phyloP scores from a whole-genome alignment of 2,797 vertebrate species.

The Channallabes apus region DNA sequence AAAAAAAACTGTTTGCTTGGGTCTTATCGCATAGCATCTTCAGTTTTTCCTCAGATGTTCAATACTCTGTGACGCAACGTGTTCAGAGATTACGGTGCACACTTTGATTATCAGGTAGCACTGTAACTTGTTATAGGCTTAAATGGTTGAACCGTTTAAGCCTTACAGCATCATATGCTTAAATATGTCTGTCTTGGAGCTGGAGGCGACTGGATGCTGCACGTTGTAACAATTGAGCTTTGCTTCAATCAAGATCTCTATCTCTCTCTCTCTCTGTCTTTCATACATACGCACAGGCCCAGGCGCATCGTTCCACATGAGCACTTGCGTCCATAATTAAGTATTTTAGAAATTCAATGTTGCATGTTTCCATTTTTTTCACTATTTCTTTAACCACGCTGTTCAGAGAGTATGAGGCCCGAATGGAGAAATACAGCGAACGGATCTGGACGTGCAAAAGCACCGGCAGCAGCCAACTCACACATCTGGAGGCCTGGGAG shows the following conservation, averaged over 20 bases:
- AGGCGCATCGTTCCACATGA: not conserved
- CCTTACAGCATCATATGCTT: not conserved
- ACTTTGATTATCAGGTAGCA: too few species aligned
- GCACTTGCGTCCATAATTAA: not conserved
- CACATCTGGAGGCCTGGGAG: slow-evolving; percentile 98
- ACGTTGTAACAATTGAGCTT: slow-evolving; percentile 59
- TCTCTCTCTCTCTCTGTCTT: not conserved
- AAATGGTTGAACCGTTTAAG: not conserved
- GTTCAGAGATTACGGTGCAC: too few species aligned
- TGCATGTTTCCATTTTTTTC: not conserved
- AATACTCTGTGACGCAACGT: too few species aligned
- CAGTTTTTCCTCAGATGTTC: not conserved
- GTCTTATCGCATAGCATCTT: not conserved
- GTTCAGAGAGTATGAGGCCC: slow-evolving; percentile 91
- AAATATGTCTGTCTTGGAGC: not conserved
- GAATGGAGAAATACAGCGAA: slow-evolving; percentile 85
- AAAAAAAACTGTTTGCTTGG: too few species aligned
- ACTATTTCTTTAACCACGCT: slow-evolving; percentile 74
- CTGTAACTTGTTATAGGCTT: not conserved
- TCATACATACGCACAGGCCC: not conserved
- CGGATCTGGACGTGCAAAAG: slow-evolving; percentile 98
- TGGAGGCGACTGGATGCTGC: not conserved
- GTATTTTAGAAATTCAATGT: not conserved
- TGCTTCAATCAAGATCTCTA: slow-evolving; percentile 28
- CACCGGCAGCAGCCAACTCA: slow-evolving; percentile 96